Evolutionary conservation across 64 coral and sea anemone species (phyloP).

Genomic region (Platygyra sinensis): DNA sequence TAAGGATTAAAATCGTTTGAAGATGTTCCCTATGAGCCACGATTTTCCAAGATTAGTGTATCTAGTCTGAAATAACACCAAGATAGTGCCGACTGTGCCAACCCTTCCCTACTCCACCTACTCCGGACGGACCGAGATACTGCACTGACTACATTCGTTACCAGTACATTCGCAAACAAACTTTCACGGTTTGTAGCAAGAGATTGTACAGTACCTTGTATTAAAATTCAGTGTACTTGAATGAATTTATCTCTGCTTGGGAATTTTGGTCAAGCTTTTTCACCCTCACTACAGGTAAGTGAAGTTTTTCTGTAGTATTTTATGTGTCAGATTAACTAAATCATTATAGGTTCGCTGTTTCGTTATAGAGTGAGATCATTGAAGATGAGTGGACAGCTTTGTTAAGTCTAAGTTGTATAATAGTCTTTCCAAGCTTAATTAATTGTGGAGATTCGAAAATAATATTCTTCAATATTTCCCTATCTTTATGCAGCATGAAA

Average conservation of each 20-base stretch:
- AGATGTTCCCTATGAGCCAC: too few species aligned
- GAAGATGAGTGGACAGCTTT: not conserved
- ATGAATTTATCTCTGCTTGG: not conserved
- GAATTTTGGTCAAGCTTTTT: not conserved
- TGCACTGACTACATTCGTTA: not conserved
- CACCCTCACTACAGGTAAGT: not conserved
- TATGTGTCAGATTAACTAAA: not conserved
- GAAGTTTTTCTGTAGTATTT: not conserved
- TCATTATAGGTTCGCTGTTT: not conserved
- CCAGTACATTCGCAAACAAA: too few species aligned
- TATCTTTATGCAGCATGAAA: constrained; percentile 3
- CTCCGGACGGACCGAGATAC: not conserved
- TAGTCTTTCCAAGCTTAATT: not conserved
- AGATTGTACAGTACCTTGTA: not conserved
- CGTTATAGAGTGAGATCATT: not conserved
- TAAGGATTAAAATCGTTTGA: too few species aligned
- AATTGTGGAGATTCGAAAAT: not conserved
- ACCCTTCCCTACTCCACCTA: not conserved
- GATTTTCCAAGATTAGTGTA: too few species aligned
- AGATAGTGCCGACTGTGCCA: too few species aligned
- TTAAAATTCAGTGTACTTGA: not conserved
- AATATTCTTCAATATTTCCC: not conserved
- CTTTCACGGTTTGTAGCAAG: not conserved
- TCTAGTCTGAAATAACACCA: too few species aligned
- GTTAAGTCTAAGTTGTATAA: too few species aligned